A percentile compares a stretch with the other conserved stretches of the same genome.
phyloP scores from a whole-genome alignment of 2,113 vertebrate species.

The Ptilorrhoa leucosticta region DNA sequence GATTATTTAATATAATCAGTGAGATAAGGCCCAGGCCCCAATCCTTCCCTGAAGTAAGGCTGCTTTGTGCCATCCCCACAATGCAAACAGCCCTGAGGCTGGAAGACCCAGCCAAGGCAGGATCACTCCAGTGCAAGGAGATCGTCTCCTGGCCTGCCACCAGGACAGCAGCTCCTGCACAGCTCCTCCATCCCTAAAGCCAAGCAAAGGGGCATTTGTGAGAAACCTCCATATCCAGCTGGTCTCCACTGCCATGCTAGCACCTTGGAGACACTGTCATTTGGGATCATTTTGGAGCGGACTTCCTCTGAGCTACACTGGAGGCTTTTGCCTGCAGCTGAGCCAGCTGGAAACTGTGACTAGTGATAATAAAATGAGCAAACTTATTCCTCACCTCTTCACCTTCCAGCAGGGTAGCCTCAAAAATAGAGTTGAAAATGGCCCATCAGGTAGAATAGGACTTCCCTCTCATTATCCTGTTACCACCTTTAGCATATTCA shows the following conservation, averaged over 20 bases:
- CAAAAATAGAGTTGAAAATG: not conserved
- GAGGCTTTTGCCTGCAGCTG: not conserved
- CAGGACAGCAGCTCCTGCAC: not conserved
- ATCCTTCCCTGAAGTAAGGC: conserved; percentile 34
- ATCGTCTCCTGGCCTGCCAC: not conserved
- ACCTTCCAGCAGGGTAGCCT: not conserved
- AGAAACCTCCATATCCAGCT: not conserved
- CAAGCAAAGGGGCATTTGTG: not conserved
- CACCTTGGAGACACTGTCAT: not conserved
- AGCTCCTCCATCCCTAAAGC: not conserved
- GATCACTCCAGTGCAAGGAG: not conserved
- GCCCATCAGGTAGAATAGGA: not conserved
- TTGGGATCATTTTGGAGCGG: not conserved
- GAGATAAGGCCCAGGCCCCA: conserved; percentile 32
- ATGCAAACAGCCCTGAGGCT: conserved; percentile 2
- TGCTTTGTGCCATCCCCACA: conserved; percentile 51
- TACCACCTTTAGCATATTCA: not conserved
- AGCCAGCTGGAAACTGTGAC: not conserved
- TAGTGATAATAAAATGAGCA: not conserved
- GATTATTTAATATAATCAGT: conserved; percentile 57
- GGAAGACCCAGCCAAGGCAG: conserved; percentile 36
- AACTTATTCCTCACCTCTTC: not conserved
- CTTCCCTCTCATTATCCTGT: not conserved
- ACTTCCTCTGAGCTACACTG: not conserved
- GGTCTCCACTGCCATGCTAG: not conserved